Conservation (phyloP, 2,113 vertebrate genomes). For the Cranoglanis bouderius region DNA sequence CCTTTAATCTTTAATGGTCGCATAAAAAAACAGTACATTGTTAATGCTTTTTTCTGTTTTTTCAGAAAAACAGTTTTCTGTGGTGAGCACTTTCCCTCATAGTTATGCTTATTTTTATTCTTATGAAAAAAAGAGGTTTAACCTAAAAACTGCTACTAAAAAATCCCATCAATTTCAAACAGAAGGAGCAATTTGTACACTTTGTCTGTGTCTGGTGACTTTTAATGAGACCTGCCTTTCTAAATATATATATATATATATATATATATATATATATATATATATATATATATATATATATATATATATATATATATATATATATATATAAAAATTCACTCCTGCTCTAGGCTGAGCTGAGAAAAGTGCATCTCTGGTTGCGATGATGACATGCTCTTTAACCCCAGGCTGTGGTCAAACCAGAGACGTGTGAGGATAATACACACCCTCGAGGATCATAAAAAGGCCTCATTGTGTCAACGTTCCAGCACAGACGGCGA, state of each 20-base stretch:
- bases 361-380: slow-evolving; percentile 14
- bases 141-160: background rate
- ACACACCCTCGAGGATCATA: slow-evolving; percentile 41
- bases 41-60: no score
- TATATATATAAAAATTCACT: background rate
- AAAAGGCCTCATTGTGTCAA: slow-evolving; percentile 51
- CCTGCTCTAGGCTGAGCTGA: background rate
- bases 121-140: background rate
- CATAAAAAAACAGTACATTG: background rate
- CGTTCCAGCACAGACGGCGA: slow-evolving; percentile 34
- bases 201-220: background rate
- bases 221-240: slow-evolving; percentile 11
- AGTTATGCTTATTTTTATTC: background rate
- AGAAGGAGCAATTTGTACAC: background rate
- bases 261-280: background rate
- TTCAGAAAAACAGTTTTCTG: no score
- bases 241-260: background rate
- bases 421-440: slow-evolving; percentile 34
- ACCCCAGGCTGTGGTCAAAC: slow-evolving; percentile 25
- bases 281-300: background rate
- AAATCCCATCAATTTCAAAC: background rate
- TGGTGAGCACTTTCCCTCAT: background rate
- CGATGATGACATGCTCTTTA: slow-evolving; percentile 10
- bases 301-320: background rate
- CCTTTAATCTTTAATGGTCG: background rate